phyloP scores from a whole-genome alignment of 1,140 invertebrate genomes.

The Ptiloglossa arizonensis region DNA sequence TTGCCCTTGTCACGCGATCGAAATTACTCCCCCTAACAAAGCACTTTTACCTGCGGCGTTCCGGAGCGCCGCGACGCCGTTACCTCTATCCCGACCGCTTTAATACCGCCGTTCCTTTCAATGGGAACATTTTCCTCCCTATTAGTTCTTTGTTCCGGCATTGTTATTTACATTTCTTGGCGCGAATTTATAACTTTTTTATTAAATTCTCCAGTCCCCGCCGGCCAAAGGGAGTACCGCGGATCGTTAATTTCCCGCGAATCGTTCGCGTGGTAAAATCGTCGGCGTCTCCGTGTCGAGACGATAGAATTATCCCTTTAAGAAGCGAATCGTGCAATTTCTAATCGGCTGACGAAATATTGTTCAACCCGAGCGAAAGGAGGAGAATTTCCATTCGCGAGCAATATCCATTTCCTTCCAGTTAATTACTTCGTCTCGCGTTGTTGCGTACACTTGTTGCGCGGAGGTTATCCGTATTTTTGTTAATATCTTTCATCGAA shows the following conservation, averaged over 20 bases:
- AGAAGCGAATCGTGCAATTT: too few relatives aligned
- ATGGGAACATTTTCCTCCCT: conserved; percentile 32
- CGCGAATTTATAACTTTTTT: neutral
- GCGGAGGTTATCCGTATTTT: too few relatives aligned
- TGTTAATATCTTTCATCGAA: too few relatives aligned
- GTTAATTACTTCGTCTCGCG: neutral
- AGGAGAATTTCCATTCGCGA: too few relatives aligned
- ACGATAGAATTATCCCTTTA: too few relatives aligned
- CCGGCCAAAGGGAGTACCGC: too few relatives aligned
- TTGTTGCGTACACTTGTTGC: neutral
- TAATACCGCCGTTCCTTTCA: conserved; percentile 39
- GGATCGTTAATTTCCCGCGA: neutral
- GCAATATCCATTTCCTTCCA: neutral
- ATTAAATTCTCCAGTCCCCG: too few relatives aligned
- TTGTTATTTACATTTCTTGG: neutral
- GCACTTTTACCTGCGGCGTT: conserved; percentile 72
- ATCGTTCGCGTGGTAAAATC: neutral
- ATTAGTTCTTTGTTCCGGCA: conserved; percentile 8
- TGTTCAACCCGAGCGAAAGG: too few relatives aligned
- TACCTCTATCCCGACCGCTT: conserved; percentile 35
- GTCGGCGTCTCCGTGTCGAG: too few relatives aligned
- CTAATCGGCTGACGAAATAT: too few relatives aligned
- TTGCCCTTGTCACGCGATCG: conserved; percentile 76
- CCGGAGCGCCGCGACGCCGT: conserved; percentile 47
- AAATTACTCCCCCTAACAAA: conserved; percentile 75